Evolutionary conservation across 2,797 vertebrate species (phyloP).

Genomic region (Karalla daura): DNA sequence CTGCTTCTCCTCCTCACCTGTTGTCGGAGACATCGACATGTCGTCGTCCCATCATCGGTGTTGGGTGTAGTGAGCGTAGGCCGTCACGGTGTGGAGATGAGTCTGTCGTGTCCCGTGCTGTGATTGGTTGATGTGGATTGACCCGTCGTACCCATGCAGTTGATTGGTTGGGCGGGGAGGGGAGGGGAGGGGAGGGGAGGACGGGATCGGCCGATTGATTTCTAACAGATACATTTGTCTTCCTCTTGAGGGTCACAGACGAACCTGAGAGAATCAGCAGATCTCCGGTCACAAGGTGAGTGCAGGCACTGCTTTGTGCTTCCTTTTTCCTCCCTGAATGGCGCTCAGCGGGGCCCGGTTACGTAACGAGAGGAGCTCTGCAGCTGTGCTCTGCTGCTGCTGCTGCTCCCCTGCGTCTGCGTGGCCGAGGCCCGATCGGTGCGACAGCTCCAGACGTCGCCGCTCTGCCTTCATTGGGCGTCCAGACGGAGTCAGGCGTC

Average conservation of each 20-base stretch:
- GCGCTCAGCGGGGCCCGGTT: no score
- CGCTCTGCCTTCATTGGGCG: no score
- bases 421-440: no score
- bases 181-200: not conserved
- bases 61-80: conserved; percentile 33
- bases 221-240: conserved; percentile 80
- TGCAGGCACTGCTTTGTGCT: no score
- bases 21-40: conserved; percentile 22
- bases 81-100: conserved; percentile 31
- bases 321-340: not conserved
- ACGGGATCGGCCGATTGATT: conserved; percentile 54
- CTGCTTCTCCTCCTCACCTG: conserved; percentile 21
- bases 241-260: conserved; percentile 94
- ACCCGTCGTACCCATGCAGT: conserved; percentile 24
- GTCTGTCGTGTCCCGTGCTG: conserved; percentile 43
- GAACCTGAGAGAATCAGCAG: conserved; percentile 99
- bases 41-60: conserved; percentile 44
- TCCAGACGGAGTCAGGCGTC: no score
- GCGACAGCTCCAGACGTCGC: no score
- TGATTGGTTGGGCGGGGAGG: conserved; percentile 15
- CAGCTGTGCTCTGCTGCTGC: no score
- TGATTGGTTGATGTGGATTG: conserved; percentile 21
- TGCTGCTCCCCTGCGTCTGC: no score
- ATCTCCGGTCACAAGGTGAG: conserved; percentile 98
- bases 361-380: no score